Conservation (phyloP, 2,888 invertebrate genomes). For the Nymphalis urticae region DNA sequence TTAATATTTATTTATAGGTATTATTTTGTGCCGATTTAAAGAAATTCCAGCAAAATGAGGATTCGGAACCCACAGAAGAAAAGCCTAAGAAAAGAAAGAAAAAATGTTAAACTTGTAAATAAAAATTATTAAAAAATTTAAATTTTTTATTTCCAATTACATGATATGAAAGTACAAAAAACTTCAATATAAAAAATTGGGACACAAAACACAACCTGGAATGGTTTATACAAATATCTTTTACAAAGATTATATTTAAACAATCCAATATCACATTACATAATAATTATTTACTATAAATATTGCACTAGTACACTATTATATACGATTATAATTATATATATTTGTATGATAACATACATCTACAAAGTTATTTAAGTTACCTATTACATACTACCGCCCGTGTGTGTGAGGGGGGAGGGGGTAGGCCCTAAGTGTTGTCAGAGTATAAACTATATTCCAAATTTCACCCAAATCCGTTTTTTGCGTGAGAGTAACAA, state of each 20-base stretch:
- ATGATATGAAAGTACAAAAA: constrained; percentile 24
- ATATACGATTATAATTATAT: not conserved
- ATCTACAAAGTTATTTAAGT: no score
- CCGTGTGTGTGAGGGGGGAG: no score
- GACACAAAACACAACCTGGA: constrained; percentile 31
- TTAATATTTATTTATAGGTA: constrained; percentile 78
- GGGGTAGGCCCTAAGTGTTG: no score
- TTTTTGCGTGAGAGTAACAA: no score
- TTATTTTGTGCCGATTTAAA: constrained; percentile 91
- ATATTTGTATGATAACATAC: no score
- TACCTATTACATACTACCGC: no score
- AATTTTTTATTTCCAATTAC: constrained; percentile 13
- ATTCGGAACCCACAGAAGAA: constrained; percentile 36
- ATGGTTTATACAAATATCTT: constrained; percentile 24
- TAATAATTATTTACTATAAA: constrained; percentile 22
- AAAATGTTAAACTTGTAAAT: constrained; percentile 14
- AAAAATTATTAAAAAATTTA: constrained; percentile 40
- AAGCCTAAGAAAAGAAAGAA: constrained; percentile 56
- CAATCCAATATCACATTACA: constrained; percentile 59
- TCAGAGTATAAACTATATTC: no score
- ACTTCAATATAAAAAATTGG: constrained; percentile 7
- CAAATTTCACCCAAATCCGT: no score
- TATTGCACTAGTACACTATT: constrained; percentile 34
- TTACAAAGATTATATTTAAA: constrained; percentile 13
- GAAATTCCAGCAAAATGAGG: constrained; percentile 81